Evolutionary conservation across 1,140 invertebrate genomes (phyloP).

Genomic region (Varroa destructor): DNA sequence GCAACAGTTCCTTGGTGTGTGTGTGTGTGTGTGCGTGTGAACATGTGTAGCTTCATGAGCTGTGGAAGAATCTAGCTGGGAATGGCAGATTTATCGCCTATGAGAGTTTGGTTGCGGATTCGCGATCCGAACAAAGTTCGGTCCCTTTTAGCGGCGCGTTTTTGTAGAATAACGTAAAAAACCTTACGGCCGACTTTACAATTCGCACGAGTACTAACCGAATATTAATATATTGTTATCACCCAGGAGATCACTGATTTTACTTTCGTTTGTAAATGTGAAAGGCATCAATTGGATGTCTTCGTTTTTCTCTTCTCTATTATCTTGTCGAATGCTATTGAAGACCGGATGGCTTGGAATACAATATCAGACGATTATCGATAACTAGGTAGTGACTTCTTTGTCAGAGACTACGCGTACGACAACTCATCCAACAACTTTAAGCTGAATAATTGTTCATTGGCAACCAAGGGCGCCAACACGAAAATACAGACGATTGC

Average conservation of each 20-base stretch:
- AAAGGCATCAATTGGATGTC: constrained; percentile 57
- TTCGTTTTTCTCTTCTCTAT: constrained; percentile 43
- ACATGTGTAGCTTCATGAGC: not conserved
- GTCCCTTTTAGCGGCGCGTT: not conserved
- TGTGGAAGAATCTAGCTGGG: not conserved
- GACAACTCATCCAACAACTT: constrained; percentile 51
- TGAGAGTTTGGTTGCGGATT: not conserved
- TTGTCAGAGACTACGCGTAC: constrained; percentile 53
- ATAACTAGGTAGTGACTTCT: constrained; percentile 71
- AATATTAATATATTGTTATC: constrained; percentile 26
- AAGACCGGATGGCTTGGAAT: constrained; percentile 46
- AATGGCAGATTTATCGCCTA: not conserved
- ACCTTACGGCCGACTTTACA: not conserved
- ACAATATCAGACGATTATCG: constrained; percentile 58
- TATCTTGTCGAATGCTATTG: constrained; percentile 31
- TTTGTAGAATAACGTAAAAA: not conserved
- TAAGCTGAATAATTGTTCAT: constrained; percentile 51
- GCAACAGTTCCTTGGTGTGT: not conserved
- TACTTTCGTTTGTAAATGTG: constrained; percentile 70
- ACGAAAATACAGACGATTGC: constrained; percentile 57
- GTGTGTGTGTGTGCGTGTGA: not conserved
- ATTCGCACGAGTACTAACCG: constrained; percentile 22
- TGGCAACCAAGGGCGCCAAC: constrained; percentile 52
- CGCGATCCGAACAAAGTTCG: not conserved
- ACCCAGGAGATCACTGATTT: constrained; percentile 52